Evolutionary conservation across 2,113 vertebrate species (phyloP).

Genomic region (Thalassarche chlororhynchos): DNA sequence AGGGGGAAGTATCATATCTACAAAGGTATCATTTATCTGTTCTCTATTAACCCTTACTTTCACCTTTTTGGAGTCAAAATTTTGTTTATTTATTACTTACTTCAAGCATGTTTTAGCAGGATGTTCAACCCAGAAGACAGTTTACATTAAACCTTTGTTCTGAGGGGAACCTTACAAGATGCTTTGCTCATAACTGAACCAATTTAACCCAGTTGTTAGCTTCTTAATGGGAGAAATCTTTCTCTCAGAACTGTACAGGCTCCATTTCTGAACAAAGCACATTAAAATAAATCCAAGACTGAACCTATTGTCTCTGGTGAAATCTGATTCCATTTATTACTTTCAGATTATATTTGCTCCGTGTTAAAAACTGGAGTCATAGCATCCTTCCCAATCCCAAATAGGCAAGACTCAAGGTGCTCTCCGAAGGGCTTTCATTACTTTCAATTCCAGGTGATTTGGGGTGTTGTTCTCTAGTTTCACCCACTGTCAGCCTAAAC

Average conservation of each 20-base stretch:
- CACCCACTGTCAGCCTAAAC: neutral
- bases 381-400: neutral
- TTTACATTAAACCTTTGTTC: slow-evolving; percentile 34
- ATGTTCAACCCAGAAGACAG: neutral
- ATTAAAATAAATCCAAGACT: neutral
- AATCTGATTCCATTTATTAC: neutral
- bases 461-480: neutral
- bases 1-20: slow-evolving; percentile 4
- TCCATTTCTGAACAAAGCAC: neutral
- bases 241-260: neutral
- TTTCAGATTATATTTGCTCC: neutral
- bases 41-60: slow-evolving; percentile 30
- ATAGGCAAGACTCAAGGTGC: neutral
- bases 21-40: slow-evolving; percentile 47
- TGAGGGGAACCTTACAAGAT: neutral
- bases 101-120: slow-evolving; percentile 34
- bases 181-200: slow-evolving; percentile 11
- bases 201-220: slow-evolving; percentile 16
- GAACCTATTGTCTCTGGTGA: neutral
- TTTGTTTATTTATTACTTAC: slow-evolving; percentile 63
- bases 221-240: slow-evolving; percentile 36
- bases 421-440: neutral
- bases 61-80: slow-evolving; percentile 42
- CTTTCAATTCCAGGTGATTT: neutral
- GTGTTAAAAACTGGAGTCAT: neutral